Evolutionary conservation across 2,888 invertebrate species (phyloP).

Genomic region (Orgyia antiqua): DNA sequence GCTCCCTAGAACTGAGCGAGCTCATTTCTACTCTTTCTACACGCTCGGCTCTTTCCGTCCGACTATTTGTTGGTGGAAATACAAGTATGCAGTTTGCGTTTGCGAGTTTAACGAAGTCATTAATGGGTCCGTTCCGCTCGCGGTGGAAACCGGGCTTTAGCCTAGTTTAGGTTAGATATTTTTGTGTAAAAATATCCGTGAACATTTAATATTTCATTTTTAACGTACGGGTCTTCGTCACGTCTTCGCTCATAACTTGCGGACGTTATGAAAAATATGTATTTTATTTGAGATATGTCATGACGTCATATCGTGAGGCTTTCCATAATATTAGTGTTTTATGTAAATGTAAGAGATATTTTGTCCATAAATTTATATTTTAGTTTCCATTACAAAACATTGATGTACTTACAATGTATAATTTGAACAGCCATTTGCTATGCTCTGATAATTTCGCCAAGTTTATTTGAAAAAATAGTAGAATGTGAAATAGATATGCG

Average conservation of each 20-base stretch:
- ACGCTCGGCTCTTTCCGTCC: too few relatives aligned
- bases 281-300: conserved; percentile 43
- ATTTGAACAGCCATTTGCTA: conserved; percentile 3
- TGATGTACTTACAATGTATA: conserved; percentile 1
- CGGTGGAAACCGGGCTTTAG: too few relatives aligned
- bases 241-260: conserved; percentile 26
- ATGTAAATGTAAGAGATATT: conserved; percentile 18
- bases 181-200: too few relatives aligned
- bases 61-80: too few relatives aligned
- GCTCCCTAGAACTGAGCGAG: too few relatives aligned
- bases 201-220: too few relatives aligned
- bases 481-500: too few relatives aligned
- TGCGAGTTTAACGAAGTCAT: too few relatives aligned
- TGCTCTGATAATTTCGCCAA: conserved; percentile 2
- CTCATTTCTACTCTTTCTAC: too few relatives aligned
- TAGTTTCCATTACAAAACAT: conserved; percentile 3
- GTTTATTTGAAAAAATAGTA: not conserved
- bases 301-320: conserved; percentile 44
- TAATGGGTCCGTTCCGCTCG: too few relatives aligned
- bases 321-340: conserved; percentile 29
- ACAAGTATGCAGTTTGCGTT: too few relatives aligned
- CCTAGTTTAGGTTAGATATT: too few relatives aligned
- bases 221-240: conserved; percentile 37
- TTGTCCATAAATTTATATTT: conserved; percentile 2
- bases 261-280: conserved; percentile 48